Base-by-base conservation (phyloP, 2,113 vertebrate species). In the Athene noctua region DNA sequence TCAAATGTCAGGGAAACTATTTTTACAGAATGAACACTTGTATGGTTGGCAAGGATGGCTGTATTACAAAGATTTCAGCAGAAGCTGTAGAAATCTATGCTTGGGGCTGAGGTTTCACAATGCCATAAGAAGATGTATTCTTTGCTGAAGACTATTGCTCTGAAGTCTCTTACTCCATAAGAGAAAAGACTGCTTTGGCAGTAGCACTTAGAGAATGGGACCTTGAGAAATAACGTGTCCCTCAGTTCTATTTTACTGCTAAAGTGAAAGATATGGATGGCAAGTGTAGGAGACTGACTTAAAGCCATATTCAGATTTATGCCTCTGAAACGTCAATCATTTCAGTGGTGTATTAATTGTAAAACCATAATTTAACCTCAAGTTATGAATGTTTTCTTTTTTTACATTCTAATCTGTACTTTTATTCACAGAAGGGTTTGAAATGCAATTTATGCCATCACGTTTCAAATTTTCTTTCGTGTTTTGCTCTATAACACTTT, bases 51-150 rank as follows among this genome's bases (percentile, higher is more conserved):
- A 20, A 83, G 32, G 30, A 57, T 40, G 78, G 20, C 29, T 78
- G 34, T 15, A 20, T 52, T 65, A 51, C 19, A 58, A 55, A 49
- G 19, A 32, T 32, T 89, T 81, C 54, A 49, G 30, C n/a, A 80
- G 51, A 79, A 15, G 19, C 40, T 72, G 44, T 59, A 63, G 52
- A 77, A 89, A 51, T 75, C 34, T 81, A 11, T 84, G 57, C 10
- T 84, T 74, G 44, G 17, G 55, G 11, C 20, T 59, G 58, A 68
- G 23, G 6, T 46, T 81, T 79, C 67, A 52, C 8, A 19, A 10
- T 47, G 26, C 13, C 2, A 0, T 27, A 42, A 77, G 14, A 78
- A 3, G 54, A 42, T 1, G 1, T 36, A 25, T 29, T 82, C 20
- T 80, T 40, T 61, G 15, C 29, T 75, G 71, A 57, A 79, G 32